phyloP scores from a whole-genome alignment of 2,797 vertebrate genomes.

The Thalassophryne amazonica region DNA sequence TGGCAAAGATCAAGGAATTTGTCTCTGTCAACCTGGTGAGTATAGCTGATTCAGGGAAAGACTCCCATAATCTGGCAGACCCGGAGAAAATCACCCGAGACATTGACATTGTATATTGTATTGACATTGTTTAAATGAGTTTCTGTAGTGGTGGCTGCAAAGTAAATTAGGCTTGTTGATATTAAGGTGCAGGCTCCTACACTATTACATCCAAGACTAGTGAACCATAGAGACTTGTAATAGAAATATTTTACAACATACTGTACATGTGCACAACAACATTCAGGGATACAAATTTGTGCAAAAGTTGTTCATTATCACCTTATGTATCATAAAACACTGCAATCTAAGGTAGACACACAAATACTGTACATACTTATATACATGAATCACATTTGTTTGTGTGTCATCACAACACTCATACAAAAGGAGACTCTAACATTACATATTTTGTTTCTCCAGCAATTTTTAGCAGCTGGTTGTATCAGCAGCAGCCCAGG shows the following conservation, averaged over 20 bases:
- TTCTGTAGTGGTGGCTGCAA: constrained; percentile 30
- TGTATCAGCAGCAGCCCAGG: constrained; percentile 3
- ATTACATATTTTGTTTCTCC: constrained; percentile 3
- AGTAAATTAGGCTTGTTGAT: constrained; percentile 30
- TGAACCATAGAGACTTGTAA: constrained; percentile 1
- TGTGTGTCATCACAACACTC: not conserved
- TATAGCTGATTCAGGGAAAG: no score
- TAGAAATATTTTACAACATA: not conserved
- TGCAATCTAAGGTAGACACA: no score
- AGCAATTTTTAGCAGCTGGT: constrained; percentile 17
- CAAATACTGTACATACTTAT: not conserved
- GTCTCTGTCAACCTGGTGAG: no score
- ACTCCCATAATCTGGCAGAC: no score
- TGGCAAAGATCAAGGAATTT: no score
- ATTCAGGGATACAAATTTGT: not conserved
- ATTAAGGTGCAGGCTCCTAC: constrained; percentile 29
- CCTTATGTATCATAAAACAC: not conserved
- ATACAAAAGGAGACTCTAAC: not conserved
- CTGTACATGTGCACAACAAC: not conserved
- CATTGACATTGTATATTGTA: no score
- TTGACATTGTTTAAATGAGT: constrained; percentile 54
- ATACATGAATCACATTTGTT: not conserved
- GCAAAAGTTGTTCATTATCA: constrained; percentile 3
- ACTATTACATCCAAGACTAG: constrained; percentile 17
- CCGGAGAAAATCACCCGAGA: no score